These are phyloP conservation scores for Pseudoips prasinana DNA, from an alignment of 2,888 invertebrate species.

Conservation along the genomic window DNA sequence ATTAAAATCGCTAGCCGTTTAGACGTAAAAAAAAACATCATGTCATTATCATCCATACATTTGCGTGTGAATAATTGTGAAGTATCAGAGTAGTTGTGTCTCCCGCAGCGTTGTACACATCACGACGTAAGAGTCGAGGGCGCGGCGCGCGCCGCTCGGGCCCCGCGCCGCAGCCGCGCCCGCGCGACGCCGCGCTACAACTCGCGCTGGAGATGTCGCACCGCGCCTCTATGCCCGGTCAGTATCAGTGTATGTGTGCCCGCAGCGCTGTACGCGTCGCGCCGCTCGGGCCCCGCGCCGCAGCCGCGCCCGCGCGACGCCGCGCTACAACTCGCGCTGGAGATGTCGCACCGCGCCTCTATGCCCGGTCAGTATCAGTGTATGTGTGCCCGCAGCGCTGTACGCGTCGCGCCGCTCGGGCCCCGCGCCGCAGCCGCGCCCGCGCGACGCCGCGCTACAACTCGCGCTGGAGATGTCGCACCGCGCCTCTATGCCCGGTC, in stretches of 20 bases:
- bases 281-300: conserved; percentile 21
- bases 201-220: conserved; percentile 44
- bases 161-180: conserved; percentile 19
- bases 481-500: conserved; percentile 50
- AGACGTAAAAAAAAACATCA: too few relatives aligned
- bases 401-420: conserved; percentile 12
- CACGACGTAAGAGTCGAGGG: conserved; percentile 6
- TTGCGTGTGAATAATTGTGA: too few relatives aligned
- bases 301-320: conserved; percentile 29
- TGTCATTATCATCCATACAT: too few relatives aligned
- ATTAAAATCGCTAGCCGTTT: too few relatives aligned
- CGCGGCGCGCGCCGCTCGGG: conserved; percentile 8
- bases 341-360: conserved; percentile 47
- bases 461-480: conserved; percentile 44
- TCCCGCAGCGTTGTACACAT: conserved; percentile 14
- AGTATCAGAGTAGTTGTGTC: too few relatives aligned
- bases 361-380: conserved; percentile 34
- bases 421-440: conserved; percentile 27
- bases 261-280: conserved; percentile 10
- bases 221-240: conserved; percentile 49
- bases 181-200: conserved; percentile 28
- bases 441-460: conserved; percentile 30
- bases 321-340: conserved; percentile 38
- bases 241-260: conserved; percentile 4
- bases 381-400: conserved; percentile 13